phyloP scores from a whole-genome alignment of 2,113 vertebrate species.

The Opisthocomus hoazin region DNA sequence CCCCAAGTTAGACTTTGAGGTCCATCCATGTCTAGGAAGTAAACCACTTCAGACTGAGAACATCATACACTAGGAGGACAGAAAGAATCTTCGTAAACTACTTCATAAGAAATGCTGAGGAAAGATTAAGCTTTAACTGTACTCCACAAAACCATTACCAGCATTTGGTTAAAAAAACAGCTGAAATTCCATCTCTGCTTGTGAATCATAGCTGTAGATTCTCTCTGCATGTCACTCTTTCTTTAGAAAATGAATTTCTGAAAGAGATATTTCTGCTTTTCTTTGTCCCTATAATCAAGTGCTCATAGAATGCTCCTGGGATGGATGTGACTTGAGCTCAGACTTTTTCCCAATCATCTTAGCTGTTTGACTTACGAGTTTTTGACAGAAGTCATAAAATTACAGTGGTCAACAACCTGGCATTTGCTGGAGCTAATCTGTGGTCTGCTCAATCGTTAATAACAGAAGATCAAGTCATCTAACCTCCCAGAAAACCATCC shows the following conservation, averaged over 20 bases:
- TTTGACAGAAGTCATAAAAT: neutral
- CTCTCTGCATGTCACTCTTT: neutral
- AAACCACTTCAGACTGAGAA: neutral
- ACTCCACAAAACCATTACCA: neutral
- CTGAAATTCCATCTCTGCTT: neutral
- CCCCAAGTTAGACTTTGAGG: neutral
- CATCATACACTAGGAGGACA: neutral
- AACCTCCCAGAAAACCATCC: neutral
- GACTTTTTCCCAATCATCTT: neutral
- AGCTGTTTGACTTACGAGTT: neutral
- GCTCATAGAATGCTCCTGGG: neutral
- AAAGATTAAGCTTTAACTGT: neutral
- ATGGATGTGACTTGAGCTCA: neutral
- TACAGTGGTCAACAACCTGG: neutral
- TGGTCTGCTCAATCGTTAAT: neutral
- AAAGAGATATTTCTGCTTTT: neutral
- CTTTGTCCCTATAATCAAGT: neutral
- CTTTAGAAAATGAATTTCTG: neutral
- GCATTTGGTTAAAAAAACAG: neutral
- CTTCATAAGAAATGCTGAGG: neutral
- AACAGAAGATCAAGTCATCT: neutral
- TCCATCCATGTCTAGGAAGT: neutral
- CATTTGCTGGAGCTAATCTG: neutral
- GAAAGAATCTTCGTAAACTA: neutral
- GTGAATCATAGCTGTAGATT: neutral